Percentiles rank a stretch among this genome's conserved stretches.
Evolutionary conservation across 2,888 invertebrate genomes (phyloP).

Genomic region (Octonoba sinensis): DNA sequence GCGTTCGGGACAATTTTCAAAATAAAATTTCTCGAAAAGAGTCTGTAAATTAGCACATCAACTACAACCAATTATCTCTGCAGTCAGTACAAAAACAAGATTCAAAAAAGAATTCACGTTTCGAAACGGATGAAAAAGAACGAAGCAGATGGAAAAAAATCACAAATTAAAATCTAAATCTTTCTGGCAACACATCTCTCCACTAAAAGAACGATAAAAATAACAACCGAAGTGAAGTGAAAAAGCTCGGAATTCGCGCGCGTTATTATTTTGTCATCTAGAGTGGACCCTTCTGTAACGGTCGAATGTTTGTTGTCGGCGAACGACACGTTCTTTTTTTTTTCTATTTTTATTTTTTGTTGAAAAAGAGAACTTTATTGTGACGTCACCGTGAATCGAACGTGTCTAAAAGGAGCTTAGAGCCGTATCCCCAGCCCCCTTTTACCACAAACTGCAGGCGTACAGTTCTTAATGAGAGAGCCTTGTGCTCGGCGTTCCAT

Average conservation of each 20-base stretch:
- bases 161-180: conserved; percentile 38
- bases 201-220: conserved; percentile 9
- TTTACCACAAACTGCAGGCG: conserved; percentile 53
- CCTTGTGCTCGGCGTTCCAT: conserved; percentile 43
- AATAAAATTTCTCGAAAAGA: no score
- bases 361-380: conserved; percentile 34
- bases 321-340: conserved; percentile 47
- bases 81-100: neutral
- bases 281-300: conserved; percentile 47
- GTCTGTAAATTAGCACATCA: no score
- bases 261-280: conserved; percentile 62
- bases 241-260: conserved; percentile 46
- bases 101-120: neutral
- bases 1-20: no score
- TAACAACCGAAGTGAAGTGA: neutral
- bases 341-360: conserved; percentile 18
- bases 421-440: conserved; percentile 15
- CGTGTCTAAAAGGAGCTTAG: conserved; percentile 64
- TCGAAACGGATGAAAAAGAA: conserved; percentile 1
- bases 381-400: conserved; percentile 54
- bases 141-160: conserved; percentile 3
- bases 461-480: conserved; percentile 62
- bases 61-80: no score
- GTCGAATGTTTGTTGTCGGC: conserved; percentile 56
- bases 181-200: neutral